These are phyloP conservation scores for Rotaria sp. DNA, from an alignment of 2,888 invertebrate genomes.

Conservation along the genomic window DNA sequence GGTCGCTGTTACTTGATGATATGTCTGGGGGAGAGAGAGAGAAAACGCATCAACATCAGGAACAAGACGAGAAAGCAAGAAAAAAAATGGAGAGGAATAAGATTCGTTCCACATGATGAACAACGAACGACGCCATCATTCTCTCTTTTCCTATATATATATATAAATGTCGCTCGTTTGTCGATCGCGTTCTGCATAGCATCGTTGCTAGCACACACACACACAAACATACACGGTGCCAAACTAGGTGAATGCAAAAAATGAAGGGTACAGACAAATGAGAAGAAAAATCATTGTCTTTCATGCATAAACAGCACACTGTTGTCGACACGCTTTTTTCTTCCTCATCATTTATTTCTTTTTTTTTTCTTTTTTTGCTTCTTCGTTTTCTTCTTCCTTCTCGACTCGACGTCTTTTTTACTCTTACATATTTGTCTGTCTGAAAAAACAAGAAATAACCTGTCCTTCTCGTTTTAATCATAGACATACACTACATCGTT, in stretches of 20 bases:
- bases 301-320: slow-evolving; percentile 3
- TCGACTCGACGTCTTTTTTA: background rate
- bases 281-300: slow-evolving; percentile 6
- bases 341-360: background rate
- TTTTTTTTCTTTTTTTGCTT: no score
- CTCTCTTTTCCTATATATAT: background rate
- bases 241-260: background rate
- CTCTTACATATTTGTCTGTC: background rate
- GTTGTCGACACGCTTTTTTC: background rate
- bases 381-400: no score
- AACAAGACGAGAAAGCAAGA: background rate
- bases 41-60: background rate
- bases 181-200: background rate
- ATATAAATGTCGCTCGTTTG: background rate
- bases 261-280: background rate
- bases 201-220: background rate
- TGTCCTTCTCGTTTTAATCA: background rate
- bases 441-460: background rate
- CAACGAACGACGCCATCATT: background rate
- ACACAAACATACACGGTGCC: background rate
- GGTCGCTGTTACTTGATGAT: background rate
- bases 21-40: background rate
- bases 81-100: background rate
- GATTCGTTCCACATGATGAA: slow-evolving; percentile 30
- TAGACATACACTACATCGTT: background rate